A percentile compares a stretch with the other conserved stretches of the same genome.
Conservation (phyloP, 2,888 invertebrate genomes). For the Luperina nickerlii region DNA sequence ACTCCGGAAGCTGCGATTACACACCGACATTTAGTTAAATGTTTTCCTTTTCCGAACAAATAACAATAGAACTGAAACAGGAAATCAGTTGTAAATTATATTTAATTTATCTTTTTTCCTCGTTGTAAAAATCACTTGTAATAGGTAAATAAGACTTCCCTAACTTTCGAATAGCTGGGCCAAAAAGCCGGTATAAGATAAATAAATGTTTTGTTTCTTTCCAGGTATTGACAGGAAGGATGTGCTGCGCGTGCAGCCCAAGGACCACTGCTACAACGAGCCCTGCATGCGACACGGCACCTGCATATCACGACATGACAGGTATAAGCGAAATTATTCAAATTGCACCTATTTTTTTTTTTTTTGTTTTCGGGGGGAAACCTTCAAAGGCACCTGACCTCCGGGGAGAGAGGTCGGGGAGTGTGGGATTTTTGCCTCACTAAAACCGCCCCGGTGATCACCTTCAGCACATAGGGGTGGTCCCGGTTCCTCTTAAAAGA, state of each 20-base stretch:
- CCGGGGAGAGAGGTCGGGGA: no score
- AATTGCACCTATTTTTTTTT: no score
- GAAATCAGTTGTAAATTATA: constrained; percentile 18
- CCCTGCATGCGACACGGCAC: constrained; percentile 96
- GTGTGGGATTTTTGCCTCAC: no score
- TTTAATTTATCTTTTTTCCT: constrained; percentile 13
- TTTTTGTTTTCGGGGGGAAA: no score
- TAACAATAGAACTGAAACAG: constrained; percentile 35
- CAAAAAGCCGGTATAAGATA: neutral
- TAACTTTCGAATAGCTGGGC: neutral
- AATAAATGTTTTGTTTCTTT: constrained; percentile 22
- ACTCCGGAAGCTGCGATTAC: constrained; percentile 24
- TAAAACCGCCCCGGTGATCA: no score
- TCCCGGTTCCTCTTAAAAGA: no score
- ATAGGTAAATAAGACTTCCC: constrained; percentile 1
- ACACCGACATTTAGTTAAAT: constrained; percentile 14
- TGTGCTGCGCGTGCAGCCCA: constrained; percentile 89
- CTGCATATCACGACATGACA: constrained; percentile 94
- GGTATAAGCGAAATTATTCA: constrained; percentile 69
- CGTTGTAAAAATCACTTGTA: constrained; percentile 9
- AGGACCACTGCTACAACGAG: constrained; percentile 94
- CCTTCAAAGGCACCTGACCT: no score
- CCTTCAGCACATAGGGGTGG: no score
- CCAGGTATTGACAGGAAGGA: constrained; percentile 89
- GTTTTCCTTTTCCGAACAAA: constrained; percentile 41